Base-by-base conservation (phyloP, 2,888 invertebrate species). In the Ennomos quercinarius region DNA sequence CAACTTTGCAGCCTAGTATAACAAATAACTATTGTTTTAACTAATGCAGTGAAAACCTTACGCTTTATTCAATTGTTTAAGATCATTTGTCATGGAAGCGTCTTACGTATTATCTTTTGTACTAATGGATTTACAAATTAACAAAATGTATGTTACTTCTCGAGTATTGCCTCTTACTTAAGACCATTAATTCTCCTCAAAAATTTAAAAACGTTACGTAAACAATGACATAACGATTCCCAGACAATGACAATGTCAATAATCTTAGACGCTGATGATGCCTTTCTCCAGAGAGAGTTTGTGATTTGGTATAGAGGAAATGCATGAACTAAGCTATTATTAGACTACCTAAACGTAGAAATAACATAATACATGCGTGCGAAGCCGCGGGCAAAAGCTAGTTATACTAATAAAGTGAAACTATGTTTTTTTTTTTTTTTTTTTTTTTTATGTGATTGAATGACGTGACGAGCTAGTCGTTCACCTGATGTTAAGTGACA, bases 281-380 rank as follows among this genome's bases (percentile, higher is more conserved):
- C 68, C 69, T 75, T 74, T 77, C 76, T 70, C 76, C 60, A 9
- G 61, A 67, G 68, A 72, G 68, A 62, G 61, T 12, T 42, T n/a
- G n/a, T n/a, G n/a, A n/a, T n/a, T n/a, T n/a, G n/a, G n/a, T n/a
- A n/a, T n/a, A n/a, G n/a, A n/a, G n/a, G n/a, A n/a, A n/a, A n/a
- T n/a, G n/a, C n/a, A n/a, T n/a, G n/a, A n/a, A n/a, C n/a, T n/a
- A n/a, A n/a, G n/a, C n/a, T n/a, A n/a, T n/a, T n/a, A n/a, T n/a
- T n/a, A n/a, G n/a, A n/a, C n/a, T n/a, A n/a, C n/a, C n/a, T n/a
- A n/a, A n/a, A n/a, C n/a, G n/a, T n/a, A n/a, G n/a, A n/a, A n/a
- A n/a, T n/a, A n/a, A n/a, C n/a, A n/a, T n/a, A n/a, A n/a, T n/a
- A n/a, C n/a, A n/a, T n/a, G n/a, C n/a, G n/a, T n/a, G n/a, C n/a